Percentiles rank a stretch among this genome's conserved stretches.
These are phyloP conservation scores for Hemiscyllium ocellatum DNA, from an alignment of 2,113 vertebrate genomes.

Conservation along the genomic window DNA sequence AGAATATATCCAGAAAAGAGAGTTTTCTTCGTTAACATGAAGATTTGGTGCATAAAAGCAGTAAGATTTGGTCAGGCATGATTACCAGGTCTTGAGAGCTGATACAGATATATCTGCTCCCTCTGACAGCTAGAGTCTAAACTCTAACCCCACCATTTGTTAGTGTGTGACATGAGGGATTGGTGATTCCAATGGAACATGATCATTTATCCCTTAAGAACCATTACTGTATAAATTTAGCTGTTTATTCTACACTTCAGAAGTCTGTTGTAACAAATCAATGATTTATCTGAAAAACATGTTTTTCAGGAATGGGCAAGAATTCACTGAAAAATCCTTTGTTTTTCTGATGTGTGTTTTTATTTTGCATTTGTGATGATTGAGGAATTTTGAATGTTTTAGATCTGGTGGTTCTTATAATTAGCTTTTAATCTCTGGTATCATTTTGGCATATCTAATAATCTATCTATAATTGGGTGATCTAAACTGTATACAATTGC, in stretches of 20 bases:
- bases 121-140: too few relatives aligned
- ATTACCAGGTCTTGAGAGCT: too few relatives aligned
- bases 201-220: background rate
- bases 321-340: background rate
- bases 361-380: background rate
- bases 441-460: background rate
- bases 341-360: background rate
- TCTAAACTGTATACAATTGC: background rate
- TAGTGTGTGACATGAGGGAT: too few relatives aligned
- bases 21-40: too few relatives aligned
- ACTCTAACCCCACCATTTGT: too few relatives aligned
- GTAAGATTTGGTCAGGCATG: too few relatives aligned
- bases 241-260: background rate
- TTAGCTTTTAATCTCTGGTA: background rate
- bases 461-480: background rate
- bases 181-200: too few relatives aligned
- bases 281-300: background rate
- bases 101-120: too few relatives aligned
- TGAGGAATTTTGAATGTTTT: background rate
- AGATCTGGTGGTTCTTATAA: background rate
- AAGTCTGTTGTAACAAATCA: background rate
- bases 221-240: background rate
- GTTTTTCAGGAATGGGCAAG: background rate
- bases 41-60: too few relatives aligned
- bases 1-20: too few relatives aligned